Evolutionary conservation across 2,888 invertebrate species (phyloP).

Genomic region (Euzophera pinguis): DNA sequence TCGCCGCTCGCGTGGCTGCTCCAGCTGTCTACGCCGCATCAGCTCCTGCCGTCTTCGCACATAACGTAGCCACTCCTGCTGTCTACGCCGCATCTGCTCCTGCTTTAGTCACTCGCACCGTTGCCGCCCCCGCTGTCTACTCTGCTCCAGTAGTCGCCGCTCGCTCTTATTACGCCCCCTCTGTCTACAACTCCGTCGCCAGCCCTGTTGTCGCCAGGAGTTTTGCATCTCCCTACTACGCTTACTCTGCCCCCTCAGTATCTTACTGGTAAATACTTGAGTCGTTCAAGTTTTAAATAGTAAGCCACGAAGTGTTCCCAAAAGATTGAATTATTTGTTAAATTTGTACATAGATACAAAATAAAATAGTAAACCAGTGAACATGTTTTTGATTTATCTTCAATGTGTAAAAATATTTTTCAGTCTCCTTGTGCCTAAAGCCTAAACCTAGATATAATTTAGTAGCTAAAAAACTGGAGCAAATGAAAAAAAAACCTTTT

Average conservation of each 20-base stretch:
- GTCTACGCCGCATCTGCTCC: conserved; percentile 23
- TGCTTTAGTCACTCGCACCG: conserved; percentile 17
- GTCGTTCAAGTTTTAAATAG: conserved; percentile 25
- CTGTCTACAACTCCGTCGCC: conserved; percentile 24
- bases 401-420: too few species aligned
- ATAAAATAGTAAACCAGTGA: background rate
- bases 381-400: background rate
- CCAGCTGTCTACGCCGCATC: conserved; percentile 23
- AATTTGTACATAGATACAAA: conserved; percentile 5
- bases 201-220: conserved; percentile 17
- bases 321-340: conserved; percentile 3
- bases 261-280: conserved; percentile 52
- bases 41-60: conserved; percentile 18
- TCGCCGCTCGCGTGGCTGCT: conserved; percentile 24
- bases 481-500: too few species aligned
- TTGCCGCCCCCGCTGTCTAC: conserved; percentile 19
- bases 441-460: too few species aligned
- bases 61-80: conserved; percentile 20
- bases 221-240: conserved; percentile 25
- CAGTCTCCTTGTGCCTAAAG: too few species aligned
- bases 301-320: conserved; percentile 46
- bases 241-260: conserved; percentile 55
- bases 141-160: conserved; percentile 23
- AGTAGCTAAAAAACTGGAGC: too few species aligned
- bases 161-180: conserved; percentile 29